Evolutionary conservation across 2,797 vertebrate genomes (phyloP).

Genomic region (Pseudochirops cupreus): DNA sequence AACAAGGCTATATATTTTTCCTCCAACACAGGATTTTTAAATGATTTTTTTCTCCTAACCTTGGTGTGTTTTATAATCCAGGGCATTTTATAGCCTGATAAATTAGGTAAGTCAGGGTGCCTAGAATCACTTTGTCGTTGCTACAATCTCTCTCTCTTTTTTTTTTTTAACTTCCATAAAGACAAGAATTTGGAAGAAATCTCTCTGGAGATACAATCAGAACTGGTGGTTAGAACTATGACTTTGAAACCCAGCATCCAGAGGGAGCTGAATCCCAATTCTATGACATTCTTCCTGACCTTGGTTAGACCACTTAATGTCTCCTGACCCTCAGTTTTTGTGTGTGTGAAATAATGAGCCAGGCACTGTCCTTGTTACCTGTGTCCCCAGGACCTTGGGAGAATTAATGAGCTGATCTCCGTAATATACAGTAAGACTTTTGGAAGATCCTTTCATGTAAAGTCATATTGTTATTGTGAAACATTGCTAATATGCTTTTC

Average conservation of each 20-base stretch:
- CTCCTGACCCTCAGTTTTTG: neutral
- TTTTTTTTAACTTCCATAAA: neutral
- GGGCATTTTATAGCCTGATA: neutral
- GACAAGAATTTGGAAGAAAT: conserved; percentile 4
- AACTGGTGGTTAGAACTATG: neutral
- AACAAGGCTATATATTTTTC: neutral
- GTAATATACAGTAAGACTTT: neutral
- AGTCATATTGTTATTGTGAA: neutral
- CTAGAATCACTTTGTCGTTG: neutral
- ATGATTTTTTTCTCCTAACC: neutral
- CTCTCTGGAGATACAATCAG: neutral
- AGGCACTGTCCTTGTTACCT: neutral
- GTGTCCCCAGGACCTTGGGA: neutral
- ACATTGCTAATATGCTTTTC: neutral
- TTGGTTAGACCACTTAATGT: neutral
- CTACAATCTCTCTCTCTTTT: conserved; percentile 6
- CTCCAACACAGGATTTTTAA: conserved; percentile 14
- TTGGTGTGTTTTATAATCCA: neutral
- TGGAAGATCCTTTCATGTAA: neutral
- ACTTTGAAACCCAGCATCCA: conserved; percentile 40
- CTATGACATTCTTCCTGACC: neutral
- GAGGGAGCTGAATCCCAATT: conserved; percentile 17
- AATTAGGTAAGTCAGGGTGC: neutral
- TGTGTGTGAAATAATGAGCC: conserved; percentile 38
- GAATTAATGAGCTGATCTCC: neutral